Evolutionary conservation across 2,113 vertebrate genomes (phyloP).

Genomic region (Thermophis baileyi): DNA sequence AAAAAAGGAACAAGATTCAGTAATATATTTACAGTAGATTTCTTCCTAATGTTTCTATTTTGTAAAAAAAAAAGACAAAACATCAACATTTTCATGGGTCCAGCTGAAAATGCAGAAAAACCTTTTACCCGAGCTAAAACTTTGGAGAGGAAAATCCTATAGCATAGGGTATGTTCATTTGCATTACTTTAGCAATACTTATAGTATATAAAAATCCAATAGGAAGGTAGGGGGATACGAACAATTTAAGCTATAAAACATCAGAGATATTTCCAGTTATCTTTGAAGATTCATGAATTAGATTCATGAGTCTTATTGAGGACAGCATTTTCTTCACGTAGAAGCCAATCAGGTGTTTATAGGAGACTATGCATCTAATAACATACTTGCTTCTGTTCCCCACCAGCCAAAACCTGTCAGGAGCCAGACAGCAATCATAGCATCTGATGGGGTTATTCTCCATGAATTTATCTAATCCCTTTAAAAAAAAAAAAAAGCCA

Average conservation of each 20-base stretch:
- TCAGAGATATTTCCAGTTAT: constrained; percentile 49
- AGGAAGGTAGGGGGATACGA: background rate
- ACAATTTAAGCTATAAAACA: constrained; percentile 43
- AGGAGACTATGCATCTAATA: background rate
- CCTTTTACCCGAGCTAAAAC: constrained; percentile 5
- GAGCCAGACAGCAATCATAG: background rate
- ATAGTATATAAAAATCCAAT: background rate
- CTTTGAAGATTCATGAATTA: background rate
- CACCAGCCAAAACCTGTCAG: background rate
- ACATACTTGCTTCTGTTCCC: background rate
- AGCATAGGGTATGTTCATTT: background rate
- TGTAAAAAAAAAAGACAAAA: background rate
- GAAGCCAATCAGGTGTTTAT: background rate
- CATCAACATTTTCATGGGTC: background rate
- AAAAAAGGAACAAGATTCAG: constrained; percentile 41
- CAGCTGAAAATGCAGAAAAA: constrained; percentile 28
- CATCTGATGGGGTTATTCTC: background rate
- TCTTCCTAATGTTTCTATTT: constrained; percentile 8
- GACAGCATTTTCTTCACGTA: background rate
- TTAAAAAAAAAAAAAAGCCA: background rate
- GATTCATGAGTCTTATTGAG: background rate
- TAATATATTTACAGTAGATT: constrained; percentile 52
- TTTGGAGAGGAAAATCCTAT: background rate
- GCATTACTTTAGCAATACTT: constrained; percentile 56
- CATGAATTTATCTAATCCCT: background rate